Base-by-base conservation (phyloP, 1,140 invertebrate genomes). In the Rhyacophila brunnea region DNA sequence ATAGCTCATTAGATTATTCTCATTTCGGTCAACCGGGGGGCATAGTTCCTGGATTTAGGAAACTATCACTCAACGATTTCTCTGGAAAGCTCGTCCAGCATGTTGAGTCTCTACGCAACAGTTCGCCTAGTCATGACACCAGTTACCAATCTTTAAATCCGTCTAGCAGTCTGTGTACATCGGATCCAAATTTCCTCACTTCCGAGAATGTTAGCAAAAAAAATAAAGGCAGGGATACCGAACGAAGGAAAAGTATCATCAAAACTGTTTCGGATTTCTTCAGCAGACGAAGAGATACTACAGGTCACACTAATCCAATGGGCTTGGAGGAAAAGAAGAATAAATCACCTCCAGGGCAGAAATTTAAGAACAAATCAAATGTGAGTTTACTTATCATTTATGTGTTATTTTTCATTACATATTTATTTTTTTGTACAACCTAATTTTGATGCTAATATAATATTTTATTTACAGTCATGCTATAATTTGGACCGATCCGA, bases 251-350 rank as follows among this genome's bases (percentile, higher is more conserved):
- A 68, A 91, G 90, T 71, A 87, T 93, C 36, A 92, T 92, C 62
- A 90, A 91, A 77, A 86, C 90, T 43, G 85, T 93, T 40, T 88
- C 89, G 1, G 90, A 88, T 70, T 89, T 92, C 68, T 90, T 93
- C 66, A 77, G 75, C 62, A 68, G 73, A 43, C 70, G 71, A 23
- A 68, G 48, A 35, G 62, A 64, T 14, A 47, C 56, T 17, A 18
- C 51, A 4, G 42, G 57, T 10, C 52, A 49, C 35, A 19, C 28
- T 19, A 34, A 35, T 45, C 46, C 38, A n/a, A n/a, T 42, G 9
- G 40, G 40, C 11, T 40, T 45, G 2, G 52, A 57, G n/a, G 58
- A 64, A n/a, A 60, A 58, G 13, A 64, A 57, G 13, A 32, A 18
- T 13, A 58, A 51, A 36, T 45, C 48, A 2, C 46, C 34, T 9